Conservation (phyloP, 2,113 vertebrate species). For the Aptenodytes patagonicus region DNA sequence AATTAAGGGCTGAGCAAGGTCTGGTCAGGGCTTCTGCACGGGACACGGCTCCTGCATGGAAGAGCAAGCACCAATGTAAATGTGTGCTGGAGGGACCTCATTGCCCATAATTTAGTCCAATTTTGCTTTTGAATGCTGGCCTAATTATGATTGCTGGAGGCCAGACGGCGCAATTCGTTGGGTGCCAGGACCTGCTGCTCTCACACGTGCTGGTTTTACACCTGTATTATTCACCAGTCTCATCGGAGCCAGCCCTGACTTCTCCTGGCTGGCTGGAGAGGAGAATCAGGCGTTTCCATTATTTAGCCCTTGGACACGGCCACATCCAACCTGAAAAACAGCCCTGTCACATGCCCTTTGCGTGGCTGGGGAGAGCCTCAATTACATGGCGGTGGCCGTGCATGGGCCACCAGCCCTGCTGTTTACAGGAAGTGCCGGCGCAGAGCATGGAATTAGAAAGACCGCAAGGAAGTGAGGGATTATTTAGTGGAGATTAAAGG, state of each 20-base stretch:
- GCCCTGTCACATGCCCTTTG: neutral
- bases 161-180: neutral
- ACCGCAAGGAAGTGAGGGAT: conserved; percentile 70
- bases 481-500: conserved; percentile 66
- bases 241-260: neutral
- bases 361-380: neutral
- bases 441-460: conserved; percentile 62
- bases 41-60: neutral
- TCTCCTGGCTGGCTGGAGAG: neutral
- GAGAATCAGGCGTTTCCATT: neutral
- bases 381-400: neutral
- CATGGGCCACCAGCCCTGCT: neutral
- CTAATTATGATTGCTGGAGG: neutral
- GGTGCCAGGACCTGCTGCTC: neutral
- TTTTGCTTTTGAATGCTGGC: neutral
- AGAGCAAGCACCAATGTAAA: neutral
- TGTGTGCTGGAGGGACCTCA: neutral
- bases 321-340: conserved; percentile 3
- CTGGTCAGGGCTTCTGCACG: neutral
- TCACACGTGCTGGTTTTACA: neutral
- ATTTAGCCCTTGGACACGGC: neutral
- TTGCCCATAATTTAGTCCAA: neutral
- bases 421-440: conserved; percentile 65
- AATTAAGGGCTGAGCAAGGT: neutral
- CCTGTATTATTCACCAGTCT: neutral